phyloP scores from a whole-genome alignment of 2,113 vertebrate genomes.

The Rhegmatorhina hoffmannsi region DNA sequence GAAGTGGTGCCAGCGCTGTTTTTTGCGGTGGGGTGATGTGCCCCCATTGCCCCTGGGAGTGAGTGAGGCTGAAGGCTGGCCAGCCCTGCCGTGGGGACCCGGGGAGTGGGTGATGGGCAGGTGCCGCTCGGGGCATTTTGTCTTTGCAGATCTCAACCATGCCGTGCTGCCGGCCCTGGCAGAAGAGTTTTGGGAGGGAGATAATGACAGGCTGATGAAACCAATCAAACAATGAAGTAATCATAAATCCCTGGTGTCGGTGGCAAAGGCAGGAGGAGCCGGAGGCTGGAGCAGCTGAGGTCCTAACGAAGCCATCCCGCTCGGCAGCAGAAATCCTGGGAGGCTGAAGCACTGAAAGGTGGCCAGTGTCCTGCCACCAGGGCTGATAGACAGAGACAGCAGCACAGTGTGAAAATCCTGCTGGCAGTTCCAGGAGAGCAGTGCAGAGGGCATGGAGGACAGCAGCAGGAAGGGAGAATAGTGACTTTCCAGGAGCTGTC shows the following conservation, averaged over 20 bases:
- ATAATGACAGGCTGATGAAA: conserved; percentile 57
- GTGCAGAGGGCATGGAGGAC: background rate
- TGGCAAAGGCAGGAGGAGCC: conserved; percentile 20
- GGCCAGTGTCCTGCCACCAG: background rate
- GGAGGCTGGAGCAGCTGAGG: conserved; percentile 16
- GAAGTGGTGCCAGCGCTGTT: rapidly evolving
- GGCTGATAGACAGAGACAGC: background rate
- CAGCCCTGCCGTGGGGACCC: background rate
- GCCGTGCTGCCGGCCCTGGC: background rate
- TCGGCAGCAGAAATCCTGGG: background rate
- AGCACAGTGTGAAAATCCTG: background rate
- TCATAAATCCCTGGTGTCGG: conserved; percentile 21
- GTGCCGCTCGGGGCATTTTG: conserved; percentile 36
- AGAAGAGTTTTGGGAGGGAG: conserved; percentile 53
- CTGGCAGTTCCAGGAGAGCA: background rate
- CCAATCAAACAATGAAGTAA: conserved; percentile 64
- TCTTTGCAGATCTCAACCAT: conserved; percentile 32
- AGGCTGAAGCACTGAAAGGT: background rate
- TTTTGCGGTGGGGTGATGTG: background rate
- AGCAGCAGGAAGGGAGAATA: background rate
- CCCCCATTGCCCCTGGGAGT: background rate
- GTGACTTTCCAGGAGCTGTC: background rate
- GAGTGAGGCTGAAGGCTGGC: background rate
- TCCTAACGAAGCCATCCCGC: background rate
- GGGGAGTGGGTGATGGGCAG: background rate